A percentile compares a stretch with the other conserved stretches of the same genome.
phyloP scores from a whole-genome alignment of 2,113 vertebrate species.

The Craseonycteris thonglongyai region DNA sequence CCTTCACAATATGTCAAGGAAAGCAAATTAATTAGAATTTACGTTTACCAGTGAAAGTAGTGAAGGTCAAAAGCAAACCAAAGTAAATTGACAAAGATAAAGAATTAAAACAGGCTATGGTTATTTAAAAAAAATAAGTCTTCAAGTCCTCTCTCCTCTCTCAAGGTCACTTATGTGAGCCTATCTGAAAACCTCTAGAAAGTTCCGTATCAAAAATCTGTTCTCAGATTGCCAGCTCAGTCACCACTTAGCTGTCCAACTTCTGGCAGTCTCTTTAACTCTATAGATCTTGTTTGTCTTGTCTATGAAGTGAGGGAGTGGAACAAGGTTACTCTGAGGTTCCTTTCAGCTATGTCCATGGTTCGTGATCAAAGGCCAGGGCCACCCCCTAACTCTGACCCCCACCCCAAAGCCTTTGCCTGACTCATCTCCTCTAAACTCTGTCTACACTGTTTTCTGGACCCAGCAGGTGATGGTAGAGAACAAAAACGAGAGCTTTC shows the following conservation, averaged over 20 bases:
- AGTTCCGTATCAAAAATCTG: neutral
- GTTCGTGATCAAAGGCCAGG: neutral
- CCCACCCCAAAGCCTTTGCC: neutral
- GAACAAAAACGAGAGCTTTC: neutral
- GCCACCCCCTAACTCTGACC: neutral
- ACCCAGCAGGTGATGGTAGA: accelerated
- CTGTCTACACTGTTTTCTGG: neutral
- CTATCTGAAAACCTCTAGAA: neutral
- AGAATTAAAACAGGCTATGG: neutral
- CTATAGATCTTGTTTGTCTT: neutral
- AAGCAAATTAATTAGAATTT: constrained; percentile 42
- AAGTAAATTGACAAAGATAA: constrained; percentile 11
- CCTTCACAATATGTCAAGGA: constrained; percentile 27
- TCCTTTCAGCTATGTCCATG: neutral
- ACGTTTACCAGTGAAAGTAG: neutral
- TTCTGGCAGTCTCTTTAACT: neutral
- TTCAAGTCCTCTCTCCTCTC: neutral
- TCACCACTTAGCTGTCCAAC: neutral
- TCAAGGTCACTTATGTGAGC: neutral
- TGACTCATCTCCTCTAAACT: neutral
- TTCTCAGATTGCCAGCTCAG: neutral
- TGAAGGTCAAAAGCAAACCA: constrained; percentile 49
- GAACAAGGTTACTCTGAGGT: neutral
- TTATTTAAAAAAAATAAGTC: neutral
- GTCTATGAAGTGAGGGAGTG: neutral